These are phyloP conservation scores for Hypomecis punctinalis DNA, from an alignment of 2,888 invertebrate genomes.

Conservation along the genomic window DNA sequence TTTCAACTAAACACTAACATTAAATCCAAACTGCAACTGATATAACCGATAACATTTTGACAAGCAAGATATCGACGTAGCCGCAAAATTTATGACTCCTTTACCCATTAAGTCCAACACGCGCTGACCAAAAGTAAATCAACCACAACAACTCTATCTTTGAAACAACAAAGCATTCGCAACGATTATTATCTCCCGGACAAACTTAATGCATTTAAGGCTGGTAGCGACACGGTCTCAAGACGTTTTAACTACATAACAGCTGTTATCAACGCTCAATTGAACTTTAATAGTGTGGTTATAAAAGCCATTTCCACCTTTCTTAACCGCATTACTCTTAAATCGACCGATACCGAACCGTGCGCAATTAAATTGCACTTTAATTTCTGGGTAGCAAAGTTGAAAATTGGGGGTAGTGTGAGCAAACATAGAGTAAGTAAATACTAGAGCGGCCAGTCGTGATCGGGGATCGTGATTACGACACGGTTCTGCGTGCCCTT, in stretches of 20 bases:
- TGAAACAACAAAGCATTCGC: constrained; percentile 78
- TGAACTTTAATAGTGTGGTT: constrained; percentile 45
- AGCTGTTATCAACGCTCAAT: constrained; percentile 49
- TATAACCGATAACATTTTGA: constrained; percentile 28
- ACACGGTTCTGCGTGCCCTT: constrained; percentile 83
- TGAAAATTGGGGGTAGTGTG: constrained; percentile 39
- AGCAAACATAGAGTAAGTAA: constrained; percentile 60
- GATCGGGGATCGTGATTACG: constrained; percentile 83
- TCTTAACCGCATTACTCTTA: constrained; percentile 47
- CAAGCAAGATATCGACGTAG: constrained; percentile 32
- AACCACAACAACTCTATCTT: constrained; percentile 82
- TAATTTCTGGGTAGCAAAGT: constrained; percentile 39
- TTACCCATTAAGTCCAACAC: constrained; percentile 71
- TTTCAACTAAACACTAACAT: neutral
- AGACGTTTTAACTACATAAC: constrained; percentile 74
- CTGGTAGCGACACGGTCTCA: constrained; percentile 83
- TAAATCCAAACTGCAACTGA: constrained; percentile 21
- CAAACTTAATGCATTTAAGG: constrained; percentile 84
- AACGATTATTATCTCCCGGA: constrained; percentile 83
- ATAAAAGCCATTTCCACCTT: constrained; percentile 58
- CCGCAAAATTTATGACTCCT: constrained; percentile 37
- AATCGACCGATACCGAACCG: constrained; percentile 39
- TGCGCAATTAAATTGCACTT: constrained; percentile 37
- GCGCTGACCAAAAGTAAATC: constrained; percentile 81
- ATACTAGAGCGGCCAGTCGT: constrained; percentile 79